Conservation (phyloP, 2,797 vertebrate species). For the Molothrus aeneus region DNA sequence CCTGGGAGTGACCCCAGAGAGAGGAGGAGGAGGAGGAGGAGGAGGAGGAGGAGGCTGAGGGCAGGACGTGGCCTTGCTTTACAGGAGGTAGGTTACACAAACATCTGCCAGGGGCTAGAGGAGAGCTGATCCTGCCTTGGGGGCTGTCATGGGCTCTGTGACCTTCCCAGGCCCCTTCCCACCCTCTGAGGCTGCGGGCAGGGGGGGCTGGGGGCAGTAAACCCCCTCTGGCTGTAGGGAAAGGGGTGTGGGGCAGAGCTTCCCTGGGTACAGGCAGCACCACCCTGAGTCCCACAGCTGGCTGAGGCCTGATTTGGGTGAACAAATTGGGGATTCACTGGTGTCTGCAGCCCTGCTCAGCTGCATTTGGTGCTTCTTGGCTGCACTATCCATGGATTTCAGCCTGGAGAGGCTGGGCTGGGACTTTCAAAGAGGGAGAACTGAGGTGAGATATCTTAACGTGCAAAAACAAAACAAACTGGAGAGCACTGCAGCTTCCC, state of each 20-base stretch:
- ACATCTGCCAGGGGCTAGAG: conserved; percentile 26
- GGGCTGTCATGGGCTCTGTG: not conserved
- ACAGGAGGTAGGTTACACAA: conserved; percentile 60
- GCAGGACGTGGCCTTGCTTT: not conserved
- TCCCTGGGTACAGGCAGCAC: not conserved
- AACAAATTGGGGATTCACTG: not conserved
- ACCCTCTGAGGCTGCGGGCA: not conserved
- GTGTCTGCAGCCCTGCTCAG: not conserved
- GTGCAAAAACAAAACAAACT: not conserved
- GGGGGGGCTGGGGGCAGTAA: not conserved
- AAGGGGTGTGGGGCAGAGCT: not conserved
- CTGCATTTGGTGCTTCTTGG: not conserved
- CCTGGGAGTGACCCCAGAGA: conserved; percentile 15
- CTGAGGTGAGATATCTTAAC: not conserved
- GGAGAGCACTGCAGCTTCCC: not conserved
- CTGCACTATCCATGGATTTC: not conserved
- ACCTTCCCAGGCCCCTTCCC: conserved; percentile 44
- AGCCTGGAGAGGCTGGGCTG: not conserved
- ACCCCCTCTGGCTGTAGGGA: not conserved
- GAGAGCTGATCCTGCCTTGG: conserved; percentile 35
- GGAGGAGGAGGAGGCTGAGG: conserved; percentile 22
- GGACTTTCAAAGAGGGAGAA: not conserved
- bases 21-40: not conserved
- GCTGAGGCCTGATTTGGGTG: not conserved
- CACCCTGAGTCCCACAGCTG: fast-evolving